Evolutionary conservation across 2,888 invertebrate genomes (phyloP), one percentile per base, ranked within the genome.

Genomic region (Cryptus viduatorius): DNA sequence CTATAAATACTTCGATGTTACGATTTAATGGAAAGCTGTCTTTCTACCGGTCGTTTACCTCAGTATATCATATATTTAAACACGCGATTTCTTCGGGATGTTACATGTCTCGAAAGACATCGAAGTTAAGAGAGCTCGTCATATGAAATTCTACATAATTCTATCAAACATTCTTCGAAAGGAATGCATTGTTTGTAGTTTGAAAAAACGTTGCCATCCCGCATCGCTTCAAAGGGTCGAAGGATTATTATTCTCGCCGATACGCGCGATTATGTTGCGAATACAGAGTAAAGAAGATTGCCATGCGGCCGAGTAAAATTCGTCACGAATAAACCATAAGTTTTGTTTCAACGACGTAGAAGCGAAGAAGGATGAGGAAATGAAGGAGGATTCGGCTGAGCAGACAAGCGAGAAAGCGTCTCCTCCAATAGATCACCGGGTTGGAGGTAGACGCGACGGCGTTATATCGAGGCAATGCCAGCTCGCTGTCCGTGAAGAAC

Each of bases 401-500:
- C 71, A 53, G 56, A 72, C 46, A 65, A 46, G 68, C 83, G 75
- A 79, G 83, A 79, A 79, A 79, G 65, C 83, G 83, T 80, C 61
- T 82, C 72, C 76, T 79, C 80, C 82, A 59, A 85, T 85, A 72
- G 79, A 85, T 85, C 77, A 85, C 73, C 72, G 67, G 4, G 37
- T 31, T n/a, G 53, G 61, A 68, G 67, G 37, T 48, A 72, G 59
- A 73, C 44, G 48, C 50, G 53, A 24, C 59, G 59, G 65, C 64
- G 65, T 80, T 80, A 76, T 72, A 77, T 84, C 77, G 80, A 77
- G 8, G 77, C 72, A 84, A 84, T 61, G 80, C 83, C 80, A 83
- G 81, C 79, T 79, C 79, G 79, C 79, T 75, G 83, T 83, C 83
- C 75, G 83, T 83, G 83, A 83, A 69, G 85, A 79, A 72, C 79